Base-by-base conservation (phyloP, 2,797 vertebrate species). In the Lophius americanus region DNA sequence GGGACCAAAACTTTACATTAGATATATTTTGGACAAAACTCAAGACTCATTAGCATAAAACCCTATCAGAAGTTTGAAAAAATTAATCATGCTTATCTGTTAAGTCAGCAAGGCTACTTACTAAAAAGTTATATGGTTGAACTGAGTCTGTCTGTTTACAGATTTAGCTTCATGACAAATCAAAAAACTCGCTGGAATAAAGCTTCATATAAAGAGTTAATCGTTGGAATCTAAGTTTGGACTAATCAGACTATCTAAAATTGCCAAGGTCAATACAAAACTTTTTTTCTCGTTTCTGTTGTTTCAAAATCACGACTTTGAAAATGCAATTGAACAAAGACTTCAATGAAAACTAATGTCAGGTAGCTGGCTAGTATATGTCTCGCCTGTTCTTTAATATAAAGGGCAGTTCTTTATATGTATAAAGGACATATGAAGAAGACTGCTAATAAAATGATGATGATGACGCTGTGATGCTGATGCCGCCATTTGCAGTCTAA, bases 231-330 rank as follows among this genome's bases (percentile, higher is more conserved):
- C 23, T 23, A 23, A 23, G 23, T 23, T 23, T 23, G 23, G 23
- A 23, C 23, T 23, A 23, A 23, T 23, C 23, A 23, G 23, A 23
- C 23, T 23, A 23, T 23, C 23, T 23, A 23, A 23, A 23, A 23
- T 23, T 23, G 2, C 23, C 23, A 49, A 14, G 12, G 11, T 53
- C 33, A 51, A 44, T 23, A 23, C 23, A 6, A 54, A 36, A 14
- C 7, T 4, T 46, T 47, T 4, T n/a, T n/a, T n/a, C n/a, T n/a
- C n/a, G n/a, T 9, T 32, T 2, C 44, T 11, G 35, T 11, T 58
- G 5, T 64, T 55, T 32, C 42, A 32, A 51, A 60, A 64, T 42
- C 9, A 59, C 11, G n/a, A 52, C 48, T 58, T 63, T 54, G 4
- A 49, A 44, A 53, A 57, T 4, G 7, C 7, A 14, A 47, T 47